Percentiles rank a stretch among this genome's conserved stretches.
Conservation (phyloP, 2,888 invertebrate species). For the Argynnis bischoffii region DNA sequence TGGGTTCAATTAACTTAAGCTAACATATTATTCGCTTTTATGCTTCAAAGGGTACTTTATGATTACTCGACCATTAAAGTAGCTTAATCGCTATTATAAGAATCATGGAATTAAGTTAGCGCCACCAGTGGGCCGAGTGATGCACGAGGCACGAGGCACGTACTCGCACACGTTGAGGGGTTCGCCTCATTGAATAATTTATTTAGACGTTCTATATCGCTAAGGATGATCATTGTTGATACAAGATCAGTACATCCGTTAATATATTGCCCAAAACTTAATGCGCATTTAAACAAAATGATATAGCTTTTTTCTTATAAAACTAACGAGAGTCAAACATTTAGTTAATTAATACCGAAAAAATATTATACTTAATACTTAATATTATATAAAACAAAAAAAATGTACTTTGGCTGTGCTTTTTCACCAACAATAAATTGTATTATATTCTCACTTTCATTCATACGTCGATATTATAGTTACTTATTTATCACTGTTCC, state of each 20-base stretch:
- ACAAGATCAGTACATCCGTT: not conserved
- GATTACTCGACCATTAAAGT: conserved; percentile 42
- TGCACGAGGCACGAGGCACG: conserved; percentile 35
- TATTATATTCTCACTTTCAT: no score
- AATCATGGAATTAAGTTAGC: conserved; percentile 42
- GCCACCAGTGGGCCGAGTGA: conserved; percentile 38
- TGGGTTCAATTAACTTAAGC: conserved; percentile 66
- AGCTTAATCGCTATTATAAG: conserved; percentile 23
- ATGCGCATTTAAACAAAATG: no score
- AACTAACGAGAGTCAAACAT: no score
- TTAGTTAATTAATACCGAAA: no score
- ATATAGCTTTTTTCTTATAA: no score
- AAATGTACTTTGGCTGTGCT: no score
- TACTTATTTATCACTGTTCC: conserved; percentile 21
- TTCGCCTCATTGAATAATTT: conserved; percentile 40
- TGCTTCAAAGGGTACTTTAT: conserved; percentile 45
- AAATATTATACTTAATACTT: no score
- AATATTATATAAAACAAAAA: no score
- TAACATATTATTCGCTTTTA: conserved; percentile 47
- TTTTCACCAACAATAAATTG: no score
- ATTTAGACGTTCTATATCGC: conserved; percentile 26
- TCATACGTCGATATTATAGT: conserved; percentile 3
- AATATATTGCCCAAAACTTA: not conserved
- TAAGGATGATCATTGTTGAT: conserved; percentile 7
- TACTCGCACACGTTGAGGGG: conserved; percentile 39